Conservation (phyloP, 2,797 vertebrate genomes). For the Triplophysa bombifrons region DNA sequence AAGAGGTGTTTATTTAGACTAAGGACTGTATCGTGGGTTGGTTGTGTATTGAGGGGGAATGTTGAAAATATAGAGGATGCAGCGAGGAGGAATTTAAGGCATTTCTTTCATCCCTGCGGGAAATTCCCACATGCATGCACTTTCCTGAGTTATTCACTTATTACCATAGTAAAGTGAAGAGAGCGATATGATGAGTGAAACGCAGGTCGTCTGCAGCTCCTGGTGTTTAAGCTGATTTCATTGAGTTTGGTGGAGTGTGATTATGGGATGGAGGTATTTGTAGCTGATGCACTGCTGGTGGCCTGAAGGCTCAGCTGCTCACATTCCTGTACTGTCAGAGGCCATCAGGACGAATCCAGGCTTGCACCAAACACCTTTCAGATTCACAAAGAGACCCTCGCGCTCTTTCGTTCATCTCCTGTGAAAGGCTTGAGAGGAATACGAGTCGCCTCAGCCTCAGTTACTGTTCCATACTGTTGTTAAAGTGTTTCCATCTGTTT, state of each 20-base stretch:
- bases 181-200: too few species aligned
- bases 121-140: neutral
- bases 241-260: neutral
- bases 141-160: neutral
- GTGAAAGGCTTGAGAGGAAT: neutral
- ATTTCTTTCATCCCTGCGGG: neutral
- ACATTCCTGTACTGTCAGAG: conserved; percentile 78
- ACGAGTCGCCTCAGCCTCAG: conserved; percentile 59
- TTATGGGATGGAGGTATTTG: neutral
- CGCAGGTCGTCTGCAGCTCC: neutral
- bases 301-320: conserved; percentile 70
- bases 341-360: conserved; percentile 73
- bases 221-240: neutral
- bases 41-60: too few species aligned
- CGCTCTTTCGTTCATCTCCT: too few species aligned
- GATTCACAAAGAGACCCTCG: neutral
- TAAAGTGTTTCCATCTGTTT: conserved; percentile 77
- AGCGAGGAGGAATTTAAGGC: neutral
- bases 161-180: neutral
- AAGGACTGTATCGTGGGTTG: too few species aligned
- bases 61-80: too few species aligned
- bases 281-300: conserved; percentile 7
- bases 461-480: conserved; percentile 74
- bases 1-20: too few species aligned
- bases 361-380: conserved; percentile 60